Evolutionary conservation across 2,888 invertebrate species (phyloP).

Genomic region (Xanthia icteritia): DNA sequence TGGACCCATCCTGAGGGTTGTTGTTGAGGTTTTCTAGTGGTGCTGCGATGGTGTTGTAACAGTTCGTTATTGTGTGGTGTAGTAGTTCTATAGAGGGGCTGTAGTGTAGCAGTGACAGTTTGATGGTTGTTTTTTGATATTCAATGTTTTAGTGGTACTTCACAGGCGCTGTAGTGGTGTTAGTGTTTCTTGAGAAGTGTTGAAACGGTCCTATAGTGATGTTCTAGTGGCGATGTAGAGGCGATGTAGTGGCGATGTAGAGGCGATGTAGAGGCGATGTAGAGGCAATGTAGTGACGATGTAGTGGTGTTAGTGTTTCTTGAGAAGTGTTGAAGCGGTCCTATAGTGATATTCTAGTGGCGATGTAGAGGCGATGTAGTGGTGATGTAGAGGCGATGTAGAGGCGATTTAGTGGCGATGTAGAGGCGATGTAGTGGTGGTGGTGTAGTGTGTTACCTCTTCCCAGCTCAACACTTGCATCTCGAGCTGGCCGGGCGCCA

Average conservation of each 20-base stretch:
- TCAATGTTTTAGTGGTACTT: not conserved
- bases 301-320: not conserved
- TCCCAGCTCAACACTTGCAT: constrained; percentile 82
- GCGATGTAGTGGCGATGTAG: not conserved
- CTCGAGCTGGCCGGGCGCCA: constrained; percentile 73
- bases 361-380: not conserved
- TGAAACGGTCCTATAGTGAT: not conserved
- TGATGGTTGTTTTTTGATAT: not conserved
- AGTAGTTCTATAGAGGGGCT: too few species aligned
- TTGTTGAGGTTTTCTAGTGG: too few species aligned
- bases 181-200: not conserved
- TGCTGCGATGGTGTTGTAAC: too few species aligned
- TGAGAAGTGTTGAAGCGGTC: not conserved
- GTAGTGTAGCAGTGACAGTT: not conserved
- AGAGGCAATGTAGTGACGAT: not conserved
- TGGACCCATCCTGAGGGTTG: too few species aligned
- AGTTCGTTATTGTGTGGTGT: too few species aligned
- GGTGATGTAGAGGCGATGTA: not conserved
- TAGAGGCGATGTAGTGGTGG: too few species aligned
- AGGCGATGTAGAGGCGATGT: not conserved
- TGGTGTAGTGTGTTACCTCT: constrained; percentile 67
- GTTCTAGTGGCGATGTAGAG: not conserved
- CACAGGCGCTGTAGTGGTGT: not conserved
- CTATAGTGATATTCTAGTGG: not conserved
- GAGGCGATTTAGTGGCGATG: not conserved